Base-by-base conservation (phyloP, 2,888 invertebrate species). In the Drosophila vallismaia region DNA sequence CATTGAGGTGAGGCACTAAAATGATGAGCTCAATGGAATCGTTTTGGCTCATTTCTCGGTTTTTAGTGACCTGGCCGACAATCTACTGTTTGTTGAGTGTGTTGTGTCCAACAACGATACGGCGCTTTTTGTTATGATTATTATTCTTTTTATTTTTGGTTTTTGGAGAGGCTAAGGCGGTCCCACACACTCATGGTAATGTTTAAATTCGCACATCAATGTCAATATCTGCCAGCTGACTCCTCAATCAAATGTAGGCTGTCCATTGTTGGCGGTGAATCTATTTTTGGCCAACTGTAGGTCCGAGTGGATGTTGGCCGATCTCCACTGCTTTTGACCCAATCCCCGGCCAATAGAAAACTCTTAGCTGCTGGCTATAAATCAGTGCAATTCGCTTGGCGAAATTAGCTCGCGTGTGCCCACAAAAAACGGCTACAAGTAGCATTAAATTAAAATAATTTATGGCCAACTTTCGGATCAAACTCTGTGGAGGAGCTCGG, bases 211-310 rank as follows among this genome's bases (percentile, higher is more conserved):
- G 71, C 74, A 60, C 64, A 75, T 72, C 76, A 63, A 78, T 78
- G 85, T 74, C 85, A 76, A 75, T 75, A 87, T 78, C 85, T 72
- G 69, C 28, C 60, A 60, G 53, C 55, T 29, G 56, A 48, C 66
- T 75, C 64, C 76, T 85, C 60, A 76, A 87, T 84, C 82, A 88
- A 70, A 50, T 49, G 44, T 48, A 42, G 40, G 42, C 50, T 9
- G 24, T 2, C 46, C 40, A 67, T 66, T 78, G 59, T 73, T 42
- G 29, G 28, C 50, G 40, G 44, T 7, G 36, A 44, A 42, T 71
- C 57, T 56, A 53, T 40, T 62, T 50, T 54, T 67, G 76, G 31
- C 26, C 12, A 31, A 31, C 71, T 73, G 69, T 75, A 55, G 79
- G 71, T 70, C 71, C 79, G 45, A 40, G 45, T n/a, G 31, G n/a